Conservation (phyloP, 2,113 vertebrate species). For the Hiodon alosoides region DNA sequence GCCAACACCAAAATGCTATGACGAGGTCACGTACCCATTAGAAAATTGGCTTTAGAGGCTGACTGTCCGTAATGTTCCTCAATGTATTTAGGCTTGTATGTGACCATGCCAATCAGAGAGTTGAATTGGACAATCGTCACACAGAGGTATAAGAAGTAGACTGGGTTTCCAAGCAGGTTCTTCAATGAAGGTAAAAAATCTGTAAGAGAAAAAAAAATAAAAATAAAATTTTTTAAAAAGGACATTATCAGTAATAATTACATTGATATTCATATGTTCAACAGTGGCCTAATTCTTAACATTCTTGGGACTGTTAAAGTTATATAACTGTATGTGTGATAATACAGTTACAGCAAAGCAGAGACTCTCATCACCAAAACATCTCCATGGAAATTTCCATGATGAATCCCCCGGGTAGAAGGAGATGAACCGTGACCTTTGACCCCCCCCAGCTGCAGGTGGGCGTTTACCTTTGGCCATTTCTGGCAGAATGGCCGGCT, state of each 20-base stretch:
- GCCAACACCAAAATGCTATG: neutral
- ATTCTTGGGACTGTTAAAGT: no score
- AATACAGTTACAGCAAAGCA: no score
- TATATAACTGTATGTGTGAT: no score
- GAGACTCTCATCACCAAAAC: no score
- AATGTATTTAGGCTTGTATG: conserved; percentile 81
- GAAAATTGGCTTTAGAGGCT: conserved; percentile 73
- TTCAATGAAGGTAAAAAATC: conserved; percentile 75
- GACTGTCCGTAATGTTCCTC: conserved; percentile 84
- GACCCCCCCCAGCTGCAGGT: no score
- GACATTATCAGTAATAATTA: no score
- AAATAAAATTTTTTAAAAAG: neutral
- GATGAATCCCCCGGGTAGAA: no score
- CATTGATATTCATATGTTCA: no score
- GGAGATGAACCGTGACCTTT: neutral
- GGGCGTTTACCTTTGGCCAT: conserved; percentile 62
- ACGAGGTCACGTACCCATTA: conserved; percentile 66
- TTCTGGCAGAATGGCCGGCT: conserved; percentile 49
- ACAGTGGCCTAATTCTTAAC: no score
- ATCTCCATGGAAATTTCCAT: no score
- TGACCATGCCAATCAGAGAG: conserved; percentile 68
- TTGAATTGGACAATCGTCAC: conserved; percentile 64
- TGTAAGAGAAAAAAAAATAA: conserved; percentile 49
- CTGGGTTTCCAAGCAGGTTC: conserved; percentile 63
- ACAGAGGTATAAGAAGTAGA: conserved; percentile 66